Conservation (phyloP, 1,140 invertebrate species). For the Drosophila burlai region DNA sequence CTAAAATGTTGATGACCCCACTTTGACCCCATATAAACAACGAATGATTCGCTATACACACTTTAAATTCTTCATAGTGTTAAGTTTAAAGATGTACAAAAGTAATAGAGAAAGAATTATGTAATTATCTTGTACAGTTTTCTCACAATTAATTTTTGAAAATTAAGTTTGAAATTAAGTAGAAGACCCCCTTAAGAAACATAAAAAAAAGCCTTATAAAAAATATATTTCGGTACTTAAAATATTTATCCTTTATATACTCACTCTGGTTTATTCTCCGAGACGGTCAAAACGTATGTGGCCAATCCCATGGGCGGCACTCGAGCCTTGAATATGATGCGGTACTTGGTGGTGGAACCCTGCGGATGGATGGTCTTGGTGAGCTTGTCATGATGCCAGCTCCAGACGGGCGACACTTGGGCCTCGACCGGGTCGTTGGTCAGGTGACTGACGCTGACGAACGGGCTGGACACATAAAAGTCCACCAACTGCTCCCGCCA, state of each 20-base stretch:
- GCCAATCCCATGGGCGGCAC: constrained; percentile 78
- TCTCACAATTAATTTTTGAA: too few relatives aligned
- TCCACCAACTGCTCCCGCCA: constrained; percentile 86
- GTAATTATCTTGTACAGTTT: too few relatives aligned
- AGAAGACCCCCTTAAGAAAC: background rate
- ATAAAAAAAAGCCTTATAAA: too few relatives aligned
- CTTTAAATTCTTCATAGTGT: too few relatives aligned
- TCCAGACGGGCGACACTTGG: constrained; percentile 80
- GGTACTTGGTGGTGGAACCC: constrained; percentile 81
- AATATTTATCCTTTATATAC: background rate
- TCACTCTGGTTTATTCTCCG: constrained; percentile 58
- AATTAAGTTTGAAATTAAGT: too few relatives aligned
- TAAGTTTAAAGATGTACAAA: too few relatives aligned
- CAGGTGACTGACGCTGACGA: constrained; percentile 85
- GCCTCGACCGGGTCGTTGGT: constrained; percentile 70
- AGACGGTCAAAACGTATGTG: constrained; percentile 74
- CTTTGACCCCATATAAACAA: too few relatives aligned
- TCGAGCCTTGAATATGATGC: constrained; percentile 74
- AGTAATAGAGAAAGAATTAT: too few relatives aligned
- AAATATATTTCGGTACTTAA: background rate
- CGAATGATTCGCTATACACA: too few relatives aligned
- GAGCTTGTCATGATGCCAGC: constrained; percentile 75
- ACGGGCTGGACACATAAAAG: constrained; percentile 86
- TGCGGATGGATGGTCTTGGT: constrained; percentile 73
- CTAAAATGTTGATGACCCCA: too few relatives aligned